Evolutionary conservation across 2,888 invertebrate species (phyloP).

Genomic region (Lasioglossum leucozonium): DNA sequence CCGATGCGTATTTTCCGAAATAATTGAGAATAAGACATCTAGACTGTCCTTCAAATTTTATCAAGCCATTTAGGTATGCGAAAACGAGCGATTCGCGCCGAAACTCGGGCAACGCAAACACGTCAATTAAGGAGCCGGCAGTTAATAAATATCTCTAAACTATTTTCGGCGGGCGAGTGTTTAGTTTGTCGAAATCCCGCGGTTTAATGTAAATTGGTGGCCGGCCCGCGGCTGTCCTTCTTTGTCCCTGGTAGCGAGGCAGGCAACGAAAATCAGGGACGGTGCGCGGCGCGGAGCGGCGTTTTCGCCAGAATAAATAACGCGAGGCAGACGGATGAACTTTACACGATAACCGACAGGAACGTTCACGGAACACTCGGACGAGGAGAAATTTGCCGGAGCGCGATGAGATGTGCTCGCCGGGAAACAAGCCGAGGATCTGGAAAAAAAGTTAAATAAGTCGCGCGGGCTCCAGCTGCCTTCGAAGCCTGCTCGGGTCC

Average conservation of each 20-base stretch:
- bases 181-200: not conserved
- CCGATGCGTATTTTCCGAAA: no score
- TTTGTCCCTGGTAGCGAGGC: not conserved
- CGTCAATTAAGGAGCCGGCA: not conserved
- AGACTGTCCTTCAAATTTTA: not conserved
- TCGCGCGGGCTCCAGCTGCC: constrained; percentile 65
- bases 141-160: not conserved
- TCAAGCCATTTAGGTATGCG: not conserved
- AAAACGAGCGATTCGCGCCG: not conserved
- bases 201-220: not conserved
- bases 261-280: not conserved
- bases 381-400: constrained; percentile 58
- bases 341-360: constrained; percentile 67
- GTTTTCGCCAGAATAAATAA: constrained; percentile 69
- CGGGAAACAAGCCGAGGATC: constrained; percentile 46
- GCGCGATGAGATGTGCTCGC: constrained; percentile 74
- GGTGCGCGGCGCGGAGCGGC: constrained; percentile 30
- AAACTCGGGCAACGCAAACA: not conserved
- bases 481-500: constrained; percentile 50
- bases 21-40: no score
- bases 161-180: not conserved
- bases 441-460: constrained; percentile 80
- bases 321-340: constrained; percentile 68
- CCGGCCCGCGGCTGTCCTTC: not conserved
- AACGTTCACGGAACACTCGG: constrained; percentile 54